Conservation (phyloP, 1,140 invertebrate genomes). For the Epicauta chinensis region DNA sequence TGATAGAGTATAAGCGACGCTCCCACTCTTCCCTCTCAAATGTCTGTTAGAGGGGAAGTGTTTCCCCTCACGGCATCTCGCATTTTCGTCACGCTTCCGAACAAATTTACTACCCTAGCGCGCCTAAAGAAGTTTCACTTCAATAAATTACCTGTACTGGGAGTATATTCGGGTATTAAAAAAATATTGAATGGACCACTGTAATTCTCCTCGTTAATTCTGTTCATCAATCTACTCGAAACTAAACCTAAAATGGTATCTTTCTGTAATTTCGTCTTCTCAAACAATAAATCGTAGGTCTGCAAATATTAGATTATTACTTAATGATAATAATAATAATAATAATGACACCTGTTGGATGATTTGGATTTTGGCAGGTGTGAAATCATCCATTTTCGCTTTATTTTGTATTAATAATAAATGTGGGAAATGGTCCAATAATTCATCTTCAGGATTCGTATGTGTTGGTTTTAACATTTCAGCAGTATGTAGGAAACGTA, state of each 20-base stretch:
- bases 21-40: no score
- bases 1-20: no score
- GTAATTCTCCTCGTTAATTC: constrained; percentile 47
- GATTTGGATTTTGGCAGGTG: constrained; percentile 52
- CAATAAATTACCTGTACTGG: constrained; percentile 49
- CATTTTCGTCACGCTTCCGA: no score
- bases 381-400: constrained; percentile 63
- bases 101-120: no score
- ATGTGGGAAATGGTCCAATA: constrained; percentile 67
- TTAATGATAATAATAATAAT: constrained; percentile 7
- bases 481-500: constrained; percentile 70
- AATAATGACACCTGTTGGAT: constrained; percentile 54
- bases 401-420: constrained; percentile 72
- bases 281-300: constrained; percentile 58
- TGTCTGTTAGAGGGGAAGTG: no score
- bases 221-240: constrained; percentile 49
- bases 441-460: constrained; percentile 58
- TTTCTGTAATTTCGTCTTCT: constrained; percentile 62
- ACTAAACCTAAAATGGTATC: constrained; percentile 62
- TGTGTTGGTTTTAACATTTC: constrained; percentile 82
- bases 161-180: constrained; percentile 57
- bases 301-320: constrained; percentile 38
- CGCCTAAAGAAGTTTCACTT: no score
- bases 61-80: no score
- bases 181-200: constrained; percentile 64